Conservation (phyloP, 2,113 vertebrate species). For the Ptyas mucosa region DNA sequence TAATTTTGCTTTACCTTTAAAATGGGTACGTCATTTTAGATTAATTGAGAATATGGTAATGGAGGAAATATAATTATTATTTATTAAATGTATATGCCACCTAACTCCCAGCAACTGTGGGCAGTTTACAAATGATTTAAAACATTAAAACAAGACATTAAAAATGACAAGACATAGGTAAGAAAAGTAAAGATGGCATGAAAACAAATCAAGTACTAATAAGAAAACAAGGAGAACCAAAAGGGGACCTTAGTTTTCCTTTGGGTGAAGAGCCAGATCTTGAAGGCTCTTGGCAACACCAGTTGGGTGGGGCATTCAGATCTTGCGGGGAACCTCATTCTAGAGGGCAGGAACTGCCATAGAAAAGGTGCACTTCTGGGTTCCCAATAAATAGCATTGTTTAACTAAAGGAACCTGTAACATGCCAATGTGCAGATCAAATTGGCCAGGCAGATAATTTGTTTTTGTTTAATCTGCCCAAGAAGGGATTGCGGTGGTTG, state of each 20-base stretch:
- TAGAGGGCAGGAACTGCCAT: not conserved
- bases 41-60: not conserved
- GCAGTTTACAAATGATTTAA: not conserved
- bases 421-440: not conserved
- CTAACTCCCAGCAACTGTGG: not conserved
- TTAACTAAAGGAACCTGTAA: not conserved
- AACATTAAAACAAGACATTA: not conserved
- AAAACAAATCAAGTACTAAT: not conserved
- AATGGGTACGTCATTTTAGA: not conserved
- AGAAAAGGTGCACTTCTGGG: not conserved
- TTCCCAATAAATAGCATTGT: not conserved
- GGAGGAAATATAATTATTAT: not conserved
- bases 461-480: not conserved
- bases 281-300: not conserved
- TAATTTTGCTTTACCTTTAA: not conserved
- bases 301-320: not conserved
- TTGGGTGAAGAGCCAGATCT: not conserved
- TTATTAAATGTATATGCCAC: not conserved
- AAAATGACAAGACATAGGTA: not conserved
- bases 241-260: not conserved
- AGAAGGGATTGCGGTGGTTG: not conserved
- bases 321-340: not conserved
- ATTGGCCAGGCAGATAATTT: not conserved
- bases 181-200: not conserved
- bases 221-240: not conserved